These are phyloP conservation scores for Lasioglossum leucozonium DNA, from an alignment of 2,888 invertebrate genomes.

Conservation along the genomic window DNA sequence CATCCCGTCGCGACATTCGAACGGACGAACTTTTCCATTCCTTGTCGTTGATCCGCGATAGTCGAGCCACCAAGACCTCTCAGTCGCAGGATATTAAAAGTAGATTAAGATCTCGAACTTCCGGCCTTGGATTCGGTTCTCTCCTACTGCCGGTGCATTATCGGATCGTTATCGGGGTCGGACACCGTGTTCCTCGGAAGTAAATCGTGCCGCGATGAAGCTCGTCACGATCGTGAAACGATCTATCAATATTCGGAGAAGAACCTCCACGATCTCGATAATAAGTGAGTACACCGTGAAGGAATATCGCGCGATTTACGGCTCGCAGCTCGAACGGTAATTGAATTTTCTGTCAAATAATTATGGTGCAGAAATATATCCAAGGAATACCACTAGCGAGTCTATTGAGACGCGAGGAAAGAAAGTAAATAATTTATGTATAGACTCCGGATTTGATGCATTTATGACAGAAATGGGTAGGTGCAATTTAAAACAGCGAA, in stretches of 20 bases:
- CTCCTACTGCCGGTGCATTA: slow-evolving; percentile 28
- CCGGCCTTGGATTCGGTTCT: slow-evolving; percentile 45
- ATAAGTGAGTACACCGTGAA: background rate
- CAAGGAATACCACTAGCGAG: background rate
- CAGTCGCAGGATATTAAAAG: slow-evolving; percentile 77
- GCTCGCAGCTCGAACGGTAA: background rate
- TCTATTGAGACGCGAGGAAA: background rate
- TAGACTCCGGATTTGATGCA: no score
- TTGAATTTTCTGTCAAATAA: background rate
- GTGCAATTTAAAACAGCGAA: no score
- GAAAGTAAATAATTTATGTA: background rate
- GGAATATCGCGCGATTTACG: background rate
- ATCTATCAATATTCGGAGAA: slow-evolving; percentile 28
- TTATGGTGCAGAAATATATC: background rate
- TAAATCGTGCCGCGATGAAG: background rate
- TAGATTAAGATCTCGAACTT: slow-evolving; percentile 73
- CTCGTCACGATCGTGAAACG: slow-evolving; percentile 4
- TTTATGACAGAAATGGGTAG: no score
- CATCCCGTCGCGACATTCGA: slow-evolving; percentile 42
- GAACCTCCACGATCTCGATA: background rate
- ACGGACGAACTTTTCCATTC: slow-evolving; percentile 59
- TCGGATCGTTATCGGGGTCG: slow-evolving; percentile 33
- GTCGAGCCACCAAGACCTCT: slow-evolving; percentile 52
- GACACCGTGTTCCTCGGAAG: slow-evolving; percentile 11
- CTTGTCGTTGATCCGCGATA: slow-evolving; percentile 59